Evolutionary conservation across 2,797 vertebrate genomes (phyloP).

Genomic region (Anabas testudineus): DNA sequence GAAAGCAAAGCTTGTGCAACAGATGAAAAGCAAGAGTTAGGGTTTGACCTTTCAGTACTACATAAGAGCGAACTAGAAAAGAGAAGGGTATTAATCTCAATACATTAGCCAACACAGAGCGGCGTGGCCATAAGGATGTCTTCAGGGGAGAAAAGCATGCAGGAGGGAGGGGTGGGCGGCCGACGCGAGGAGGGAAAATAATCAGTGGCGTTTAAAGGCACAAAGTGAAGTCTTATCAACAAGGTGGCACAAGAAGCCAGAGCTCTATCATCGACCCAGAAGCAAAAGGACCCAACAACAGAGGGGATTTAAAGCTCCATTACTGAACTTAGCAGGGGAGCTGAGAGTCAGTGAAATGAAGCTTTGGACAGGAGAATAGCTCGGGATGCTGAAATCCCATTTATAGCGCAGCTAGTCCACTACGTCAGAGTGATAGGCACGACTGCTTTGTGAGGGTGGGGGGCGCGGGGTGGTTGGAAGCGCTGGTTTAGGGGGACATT

Average conservation of each 20-base stretch:
- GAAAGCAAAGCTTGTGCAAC: conserved; percentile 49
- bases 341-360: conserved; percentile 70
- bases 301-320: conserved; percentile 78
- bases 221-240: conserved; percentile 80
- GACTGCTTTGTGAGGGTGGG: conserved; percentile 37
- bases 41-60: conserved; percentile 64
- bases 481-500: conserved; percentile 53
- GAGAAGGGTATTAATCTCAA: conserved; percentile 60
- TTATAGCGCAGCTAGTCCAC: conserved; percentile 56
- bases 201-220: conserved; percentile 73
- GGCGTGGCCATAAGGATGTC: conserved; percentile 55
- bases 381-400: conserved; percentile 60
- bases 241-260: conserved; percentile 71
- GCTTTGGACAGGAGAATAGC: conserved; percentile 64
- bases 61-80: conserved; percentile 47
- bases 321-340: conserved; percentile 77
- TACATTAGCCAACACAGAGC: conserved; percentile 56
- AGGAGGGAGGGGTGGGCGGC: conserved; percentile 26
- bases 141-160: conserved; percentile 43
- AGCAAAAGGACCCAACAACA: conserved; percentile 64
- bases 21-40: conserved; percentile 59
- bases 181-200: conserved; percentile 52
- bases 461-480: not conserved
- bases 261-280: conserved; percentile 66
- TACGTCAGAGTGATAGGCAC: conserved; percentile 55